A percentile compares a stretch with the other conserved stretches of the same genome.
phyloP scores from a whole-genome alignment of 2,797 vertebrate genomes.

The Babyrousa celebensis region DNA sequence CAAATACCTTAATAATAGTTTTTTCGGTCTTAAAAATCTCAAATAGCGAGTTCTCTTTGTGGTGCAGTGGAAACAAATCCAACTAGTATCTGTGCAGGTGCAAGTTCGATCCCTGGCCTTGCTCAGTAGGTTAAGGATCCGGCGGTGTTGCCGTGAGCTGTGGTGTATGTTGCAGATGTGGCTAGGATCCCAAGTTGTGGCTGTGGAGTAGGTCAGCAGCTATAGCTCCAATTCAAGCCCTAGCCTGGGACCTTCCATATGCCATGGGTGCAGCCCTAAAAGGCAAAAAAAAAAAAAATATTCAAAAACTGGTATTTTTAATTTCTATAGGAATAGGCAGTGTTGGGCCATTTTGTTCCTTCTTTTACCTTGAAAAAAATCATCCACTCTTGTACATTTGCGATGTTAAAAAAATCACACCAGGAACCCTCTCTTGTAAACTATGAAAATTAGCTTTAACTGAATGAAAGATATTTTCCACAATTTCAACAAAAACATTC shows the following conservation, averaged over 20 bases:
- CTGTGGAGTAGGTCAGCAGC: too few relatives aligned
- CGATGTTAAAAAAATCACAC: constrained; percentile 5
- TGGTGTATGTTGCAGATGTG: too few relatives aligned
- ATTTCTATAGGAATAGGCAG: neutral
- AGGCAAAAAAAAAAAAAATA: neutral
- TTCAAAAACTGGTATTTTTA: constrained; percentile 26
- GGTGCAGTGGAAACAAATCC: too few relatives aligned
- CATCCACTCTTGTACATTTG: neutral
- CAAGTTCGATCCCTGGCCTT: too few relatives aligned
- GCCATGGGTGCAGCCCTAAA: too few relatives aligned
- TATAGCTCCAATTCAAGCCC: too few relatives aligned
- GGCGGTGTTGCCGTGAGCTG: too few relatives aligned
- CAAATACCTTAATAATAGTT: neutral
- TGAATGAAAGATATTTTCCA: constrained; percentile 25
- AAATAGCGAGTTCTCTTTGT: neutral
- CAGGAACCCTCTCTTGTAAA: neutral
- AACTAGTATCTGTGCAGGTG: too few relatives aligned
- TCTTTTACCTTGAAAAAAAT: constrained; percentile 40
- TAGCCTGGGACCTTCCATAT: too few relatives aligned
- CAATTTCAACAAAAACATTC: constrained; percentile 21
- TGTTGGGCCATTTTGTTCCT: neutral
- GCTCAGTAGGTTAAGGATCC: too few relatives aligned
- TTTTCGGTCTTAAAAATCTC: constrained; percentile 25
- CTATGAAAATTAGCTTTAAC: neutral
- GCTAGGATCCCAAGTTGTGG: too few relatives aligned